Conservation (phyloP, 2,888 invertebrate genomes). For the Alcis repandata region DNA sequence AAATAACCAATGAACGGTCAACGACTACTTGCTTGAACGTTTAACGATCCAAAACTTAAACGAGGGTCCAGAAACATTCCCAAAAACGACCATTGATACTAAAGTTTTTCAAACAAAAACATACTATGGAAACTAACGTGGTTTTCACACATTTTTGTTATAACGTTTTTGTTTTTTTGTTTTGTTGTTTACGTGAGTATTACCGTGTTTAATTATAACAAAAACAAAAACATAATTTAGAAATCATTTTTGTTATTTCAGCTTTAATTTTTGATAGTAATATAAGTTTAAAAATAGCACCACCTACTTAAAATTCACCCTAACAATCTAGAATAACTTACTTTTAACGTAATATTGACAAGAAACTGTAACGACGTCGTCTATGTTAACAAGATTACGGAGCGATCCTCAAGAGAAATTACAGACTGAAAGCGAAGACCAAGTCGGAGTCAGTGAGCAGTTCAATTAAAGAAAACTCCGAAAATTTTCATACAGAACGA, state of each 20-base stretch:
- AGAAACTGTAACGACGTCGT: conserved; percentile 31
- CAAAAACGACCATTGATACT: no score
- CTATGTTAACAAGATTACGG: conserved; percentile 34
- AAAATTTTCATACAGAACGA: conserved; percentile 7
- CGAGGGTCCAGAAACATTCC: no score
- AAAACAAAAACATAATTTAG: no score
- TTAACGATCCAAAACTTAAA: not conserved
- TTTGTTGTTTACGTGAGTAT: no score
- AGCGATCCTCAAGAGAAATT: conserved; percentile 48
- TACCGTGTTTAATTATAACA: no score
- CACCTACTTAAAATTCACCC: conserved; percentile 18
- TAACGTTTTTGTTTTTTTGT: no score
- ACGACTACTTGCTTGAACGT: no score
- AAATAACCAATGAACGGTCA: not conserved
- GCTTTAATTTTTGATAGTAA: no score
- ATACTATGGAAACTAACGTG: no score
- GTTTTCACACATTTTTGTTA: no score
- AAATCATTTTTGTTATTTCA: no score
- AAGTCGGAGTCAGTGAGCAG: conserved; percentile 30
- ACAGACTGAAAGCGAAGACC: conserved; percentile 34
- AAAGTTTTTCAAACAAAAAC: no score
- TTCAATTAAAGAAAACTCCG: conserved; percentile 20
- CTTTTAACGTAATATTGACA: conserved; percentile 30
- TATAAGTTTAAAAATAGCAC: not conserved
- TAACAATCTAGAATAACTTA: conserved; percentile 21